Evolutionary conservation across 2,888 invertebrate species (phyloP), one percentile per base, ranked within the genome.

Genomic region (Punctoribates punctum): DNA sequence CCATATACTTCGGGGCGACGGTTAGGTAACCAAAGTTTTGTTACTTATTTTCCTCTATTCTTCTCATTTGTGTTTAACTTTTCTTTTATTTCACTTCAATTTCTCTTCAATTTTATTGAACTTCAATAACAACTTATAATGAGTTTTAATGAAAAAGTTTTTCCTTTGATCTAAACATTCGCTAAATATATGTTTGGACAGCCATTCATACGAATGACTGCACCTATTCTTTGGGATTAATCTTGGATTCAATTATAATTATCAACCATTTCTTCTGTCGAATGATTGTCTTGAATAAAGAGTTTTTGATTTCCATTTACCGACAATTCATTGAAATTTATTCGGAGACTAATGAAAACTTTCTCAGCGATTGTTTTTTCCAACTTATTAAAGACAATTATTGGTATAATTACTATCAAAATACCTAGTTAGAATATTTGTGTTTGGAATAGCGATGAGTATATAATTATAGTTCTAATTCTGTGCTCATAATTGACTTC

Each of bases 11-110:
- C 46, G 11, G 8, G 34, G 1, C 11, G 15, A 57, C 57, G 23
- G 57, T 57, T 57, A 57, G 23, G 25, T 57, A 57, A 57, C 57
- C 57, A 57, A 57, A 57, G 6, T 23, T 57, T 57, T 54, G n/a
- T 57, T 57, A 57, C 20, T 54, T 20, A 54, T 34, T 34, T 34
- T 34, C 8, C 34, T 34, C 34, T 34, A n/a, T n/a, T 54, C 20
- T 54, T 20, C 54, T 54, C 20, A 20, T 54, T 54, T 48, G 11
- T 48, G 15, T 48, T 48, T 15, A 48, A 48, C 46, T 48, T 48
- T 48, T 48, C 17, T 48, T 13, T 17, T 13, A 48, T 48, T 34
- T 34, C 34, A 5, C 34, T 34, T 5, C 34, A 34, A 54, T 20
- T 34, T 34, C 34, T 34, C 34, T 34, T 5, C 34, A 34, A 54